These are phyloP conservation scores for Acanthiza pusilla DNA, from an alignment of 2,797 vertebrate genomes.

Conservation along the genomic window DNA sequence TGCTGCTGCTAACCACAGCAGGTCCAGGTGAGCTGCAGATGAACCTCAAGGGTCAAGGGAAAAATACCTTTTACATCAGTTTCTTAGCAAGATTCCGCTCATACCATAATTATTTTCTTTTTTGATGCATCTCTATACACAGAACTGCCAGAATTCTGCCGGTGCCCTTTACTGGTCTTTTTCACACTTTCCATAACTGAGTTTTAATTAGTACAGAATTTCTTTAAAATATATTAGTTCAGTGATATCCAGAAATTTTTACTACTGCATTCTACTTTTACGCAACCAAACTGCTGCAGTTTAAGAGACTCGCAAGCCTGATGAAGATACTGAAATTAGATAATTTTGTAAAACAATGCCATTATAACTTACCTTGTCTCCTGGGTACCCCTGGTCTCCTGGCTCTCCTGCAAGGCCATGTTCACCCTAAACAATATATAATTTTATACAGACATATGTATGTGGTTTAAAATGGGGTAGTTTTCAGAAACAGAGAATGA, in stretches of 20 bases:
- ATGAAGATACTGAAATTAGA: not conserved
- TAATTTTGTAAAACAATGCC: not conserved
- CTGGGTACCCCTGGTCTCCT: conserved; percentile 89
- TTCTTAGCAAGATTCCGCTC: not conserved
- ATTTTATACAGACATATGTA: conserved; percentile 74
- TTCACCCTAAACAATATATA: conserved; percentile 85
- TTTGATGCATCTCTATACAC: not conserved
- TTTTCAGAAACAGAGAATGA: not conserved
- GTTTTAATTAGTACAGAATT: not conserved
- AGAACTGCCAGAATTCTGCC: not conserved
- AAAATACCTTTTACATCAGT: not conserved
- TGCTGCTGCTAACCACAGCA: not conserved
- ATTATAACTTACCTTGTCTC: conserved; percentile 86
- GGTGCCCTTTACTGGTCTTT: not conserved
- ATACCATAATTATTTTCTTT: not conserved
- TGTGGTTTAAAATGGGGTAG: not conserved
- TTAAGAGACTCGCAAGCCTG: not conserved
- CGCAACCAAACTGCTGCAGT: not conserved
- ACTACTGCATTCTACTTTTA: not conserved
- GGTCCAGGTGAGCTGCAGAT: conserved; percentile 7
- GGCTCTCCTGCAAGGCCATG: conserved; percentile 86
- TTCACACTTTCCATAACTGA: not conserved
- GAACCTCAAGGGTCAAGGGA: not conserved
- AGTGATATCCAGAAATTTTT: not conserved
- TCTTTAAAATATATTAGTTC: not conserved